These are phyloP conservation scores for Sphaerodactylus townsendi DNA, from an alignment of 2,113 vertebrate species.

Conservation along the genomic window DNA sequence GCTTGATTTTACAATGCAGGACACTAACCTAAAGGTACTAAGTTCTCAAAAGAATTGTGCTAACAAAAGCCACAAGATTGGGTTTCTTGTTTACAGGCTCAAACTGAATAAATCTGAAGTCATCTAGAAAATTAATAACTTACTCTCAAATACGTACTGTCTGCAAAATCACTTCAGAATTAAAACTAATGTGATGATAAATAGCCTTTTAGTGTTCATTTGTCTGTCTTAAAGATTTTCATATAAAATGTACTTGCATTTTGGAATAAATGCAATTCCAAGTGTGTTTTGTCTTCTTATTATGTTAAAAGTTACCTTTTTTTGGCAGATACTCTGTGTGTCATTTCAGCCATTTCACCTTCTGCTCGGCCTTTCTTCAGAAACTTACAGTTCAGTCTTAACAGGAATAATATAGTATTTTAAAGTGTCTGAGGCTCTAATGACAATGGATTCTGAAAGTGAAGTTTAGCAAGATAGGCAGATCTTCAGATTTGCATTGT, in stretches of 20 bases:
- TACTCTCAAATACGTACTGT: neutral
- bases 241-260: constrained; percentile 38
- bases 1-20: neutral
- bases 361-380: neutral
- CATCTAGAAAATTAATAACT: neutral
- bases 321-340: neutral
- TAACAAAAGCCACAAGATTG: neutral
- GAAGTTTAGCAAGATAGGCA: too few species aligned
- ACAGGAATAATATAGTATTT: too few species aligned
- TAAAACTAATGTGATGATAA: constrained; percentile 10
- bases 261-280: constrained; percentile 35
- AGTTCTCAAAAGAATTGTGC: neutral
- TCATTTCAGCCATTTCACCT: neutral
- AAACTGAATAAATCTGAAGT: neutral
- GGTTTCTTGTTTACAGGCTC: neutral
- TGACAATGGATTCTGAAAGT: too few species aligned
- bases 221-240: neutral
- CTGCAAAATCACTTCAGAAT: neutral
- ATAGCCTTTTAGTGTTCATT: neutral
- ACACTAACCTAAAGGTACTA: neutral
- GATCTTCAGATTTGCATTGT: too few species aligned
- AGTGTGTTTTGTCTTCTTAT: neutral
- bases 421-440: too few species aligned
- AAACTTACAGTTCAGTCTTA: neutral
- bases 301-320: neutral